Base-by-base conservation (phyloP, 1,140 invertebrate species). In the Oscheius sp. region DNA sequence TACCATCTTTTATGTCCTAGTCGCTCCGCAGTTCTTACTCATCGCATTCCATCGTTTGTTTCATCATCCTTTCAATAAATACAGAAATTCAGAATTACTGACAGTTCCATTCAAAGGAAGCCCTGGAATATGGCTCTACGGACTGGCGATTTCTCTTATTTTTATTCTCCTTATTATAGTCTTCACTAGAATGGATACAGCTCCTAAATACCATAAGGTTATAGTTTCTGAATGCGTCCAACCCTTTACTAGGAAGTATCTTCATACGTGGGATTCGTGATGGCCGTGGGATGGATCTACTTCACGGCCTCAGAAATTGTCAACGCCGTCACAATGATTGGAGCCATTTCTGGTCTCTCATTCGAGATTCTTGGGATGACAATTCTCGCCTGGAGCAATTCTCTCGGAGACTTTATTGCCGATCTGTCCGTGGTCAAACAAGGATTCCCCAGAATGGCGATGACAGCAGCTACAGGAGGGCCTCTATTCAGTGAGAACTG, bases 311-410 rank as follows among this genome's bases (percentile, higher is more conserved):
- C 88, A 77, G 90, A 91, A 83, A 87, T 91, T 68, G 88, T 91
- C 77, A 88, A 87, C 68, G 85, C 90, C 23, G 82, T 91, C 29
- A 80, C 86, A 34, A 85, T 86, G 83, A 77, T 85, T n/a, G 84
- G 82, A 29, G 74, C 78, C 10, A 28, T 80, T 13, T 77, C 77
- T 10, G 65, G 78, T 34, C n/a, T 29, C 3, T 66, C 68, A 2
- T 63, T 83, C 42, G 85, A 87, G 64, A 89, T 90, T 83, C 84
- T 91, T 10, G 90, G 90, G 29, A 85, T 91, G 55, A 90, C 90
- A n/a, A 85, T 91, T 34, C 86, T 91, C 29, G 90, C 90, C 0
- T 91, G 90, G 90, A 89, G 90, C 34, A 91, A 91, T 83, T 89
- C 88, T 82, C 85, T 91, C 59, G 89, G 89, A 77, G 90, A 91